Conservation (phyloP, 2,113 vertebrate genomes). For the Scophthalmus maximus region DNA sequence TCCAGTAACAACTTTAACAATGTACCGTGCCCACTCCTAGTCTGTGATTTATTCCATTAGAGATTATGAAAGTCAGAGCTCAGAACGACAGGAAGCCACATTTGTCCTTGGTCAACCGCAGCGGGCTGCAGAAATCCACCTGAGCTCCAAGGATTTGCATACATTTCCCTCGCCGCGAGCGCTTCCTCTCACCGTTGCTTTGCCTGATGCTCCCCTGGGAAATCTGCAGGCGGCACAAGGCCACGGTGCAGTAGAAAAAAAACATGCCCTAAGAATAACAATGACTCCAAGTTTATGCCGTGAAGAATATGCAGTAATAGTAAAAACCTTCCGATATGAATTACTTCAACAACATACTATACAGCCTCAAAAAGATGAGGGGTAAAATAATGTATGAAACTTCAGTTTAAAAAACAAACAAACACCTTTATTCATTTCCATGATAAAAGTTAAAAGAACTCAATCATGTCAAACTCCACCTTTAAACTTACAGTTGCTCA, state of each 20-base stretch:
- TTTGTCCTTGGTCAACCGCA: slow-evolving; percentile 36
- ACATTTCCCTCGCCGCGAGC: slow-evolving; percentile 33
- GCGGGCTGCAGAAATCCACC: slow-evolving; percentile 12
- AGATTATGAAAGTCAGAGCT: slow-evolving; percentile 18
- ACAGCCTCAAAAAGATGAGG: too few species aligned
- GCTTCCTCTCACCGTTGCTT: slow-evolving; percentile 18
- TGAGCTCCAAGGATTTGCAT: slow-evolving; percentile 57
- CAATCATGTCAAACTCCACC: slow-evolving; percentile 27
- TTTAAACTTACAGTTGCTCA: background rate
- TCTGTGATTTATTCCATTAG: background rate
- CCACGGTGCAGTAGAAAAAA: background rate
- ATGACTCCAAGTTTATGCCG: slow-evolving; percentile 4
- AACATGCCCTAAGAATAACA: slow-evolving; percentile 18
- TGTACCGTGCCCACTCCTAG: too few species aligned
- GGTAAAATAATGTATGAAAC: background rate
- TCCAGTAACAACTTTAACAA: too few species aligned
- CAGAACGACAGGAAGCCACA: slow-evolving; percentile 34
- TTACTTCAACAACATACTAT: slow-evolving; percentile 1
- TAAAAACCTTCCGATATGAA: slow-evolving; percentile 11
- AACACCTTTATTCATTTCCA: slow-evolving; percentile 62
- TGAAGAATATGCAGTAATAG: slow-evolving; percentile 30
- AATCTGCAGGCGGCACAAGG: slow-evolving; percentile 34
- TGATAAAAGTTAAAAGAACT: slow-evolving; percentile 34
- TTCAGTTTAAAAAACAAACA: slow-evolving; percentile 5
- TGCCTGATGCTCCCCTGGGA: slow-evolving; percentile 41